Conservation (phyloP, 2,797 vertebrate species). For the Phrynocephalus vlangalii region DNA sequence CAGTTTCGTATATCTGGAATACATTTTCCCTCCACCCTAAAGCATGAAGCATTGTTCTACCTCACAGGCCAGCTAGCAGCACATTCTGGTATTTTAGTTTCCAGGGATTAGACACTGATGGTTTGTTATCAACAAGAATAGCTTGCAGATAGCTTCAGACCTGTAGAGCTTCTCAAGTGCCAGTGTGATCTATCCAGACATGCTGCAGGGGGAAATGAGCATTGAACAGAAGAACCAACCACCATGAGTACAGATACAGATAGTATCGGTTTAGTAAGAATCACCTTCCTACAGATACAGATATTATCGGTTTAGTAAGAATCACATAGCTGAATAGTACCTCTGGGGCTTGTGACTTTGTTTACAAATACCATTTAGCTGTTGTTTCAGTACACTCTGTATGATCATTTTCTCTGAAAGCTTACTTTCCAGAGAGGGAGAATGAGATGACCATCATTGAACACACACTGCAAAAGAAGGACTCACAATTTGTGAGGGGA, state of each 20-base stretch:
- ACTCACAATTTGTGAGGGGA: not conserved
- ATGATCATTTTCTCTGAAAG: not conserved
- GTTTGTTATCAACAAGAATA: not conserved
- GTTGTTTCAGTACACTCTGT: not conserved
- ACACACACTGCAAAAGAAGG: not conserved
- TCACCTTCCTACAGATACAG: too few species aligned
- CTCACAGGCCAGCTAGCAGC: not conserved
- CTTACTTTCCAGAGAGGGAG: not conserved
- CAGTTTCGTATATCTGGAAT: not conserved
- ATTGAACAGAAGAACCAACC: not conserved
- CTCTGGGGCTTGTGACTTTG: not conserved
- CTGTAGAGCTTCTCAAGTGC: not conserved
- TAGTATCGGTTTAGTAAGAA: not conserved
- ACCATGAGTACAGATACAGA: too few species aligned
- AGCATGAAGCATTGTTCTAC: not conserved
- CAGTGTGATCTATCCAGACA: not conserved
- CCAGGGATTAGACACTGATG: not conserved
- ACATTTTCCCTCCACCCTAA: not conserved
- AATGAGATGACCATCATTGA: not conserved
- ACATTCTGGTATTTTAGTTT: not conserved
- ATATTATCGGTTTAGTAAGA: not conserved
- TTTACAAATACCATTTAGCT: not conserved
- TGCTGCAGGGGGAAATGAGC: constrained; percentile 3
- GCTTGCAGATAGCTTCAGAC: not conserved
- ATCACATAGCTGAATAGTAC: not conserved